Evolutionary conservation across 2,113 vertebrate species (phyloP).

Genomic region (Phainopepla nitens): DNA sequence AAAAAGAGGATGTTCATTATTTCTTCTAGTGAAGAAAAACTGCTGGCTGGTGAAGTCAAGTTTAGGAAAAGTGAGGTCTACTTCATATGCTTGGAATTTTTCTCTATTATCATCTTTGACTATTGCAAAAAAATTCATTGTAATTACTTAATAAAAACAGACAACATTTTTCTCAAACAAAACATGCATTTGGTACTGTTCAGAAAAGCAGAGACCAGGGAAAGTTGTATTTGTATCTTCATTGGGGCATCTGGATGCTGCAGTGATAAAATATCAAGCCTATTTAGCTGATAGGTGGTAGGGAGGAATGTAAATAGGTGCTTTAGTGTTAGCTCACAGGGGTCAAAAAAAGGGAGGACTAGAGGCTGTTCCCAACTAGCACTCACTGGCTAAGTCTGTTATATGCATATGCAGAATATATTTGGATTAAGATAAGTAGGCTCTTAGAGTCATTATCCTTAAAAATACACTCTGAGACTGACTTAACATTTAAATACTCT

Average conservation of each 20-base stretch:
- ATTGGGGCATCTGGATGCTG: not conserved
- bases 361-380: not conserved
- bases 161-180: not conserved
- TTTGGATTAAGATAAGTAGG: not conserved
- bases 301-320: not conserved
- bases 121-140: not conserved
- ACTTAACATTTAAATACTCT: not conserved
- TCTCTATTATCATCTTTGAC: not conserved
- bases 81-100: not conserved
- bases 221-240: not conserved
- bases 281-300: not conserved
- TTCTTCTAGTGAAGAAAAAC: not conserved
- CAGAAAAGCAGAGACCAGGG: not conserved
- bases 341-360: not conserved
- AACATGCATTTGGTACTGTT: not conserved
- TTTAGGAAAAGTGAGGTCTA: not conserved
- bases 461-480: not conserved
- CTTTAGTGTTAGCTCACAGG: not conserved
- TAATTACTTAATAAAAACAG: not conserved
- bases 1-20: not conserved
- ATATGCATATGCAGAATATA: not conserved
- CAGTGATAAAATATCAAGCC: not conserved
- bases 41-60: not conserved
- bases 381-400: not conserved
- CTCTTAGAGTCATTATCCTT: not conserved